A percentile compares a stretch with the other conserved stretches of the same genome.
Evolutionary conservation across 1,140 invertebrate genomes (phyloP).

Genomic region (Zaprionus inermis): DNA sequence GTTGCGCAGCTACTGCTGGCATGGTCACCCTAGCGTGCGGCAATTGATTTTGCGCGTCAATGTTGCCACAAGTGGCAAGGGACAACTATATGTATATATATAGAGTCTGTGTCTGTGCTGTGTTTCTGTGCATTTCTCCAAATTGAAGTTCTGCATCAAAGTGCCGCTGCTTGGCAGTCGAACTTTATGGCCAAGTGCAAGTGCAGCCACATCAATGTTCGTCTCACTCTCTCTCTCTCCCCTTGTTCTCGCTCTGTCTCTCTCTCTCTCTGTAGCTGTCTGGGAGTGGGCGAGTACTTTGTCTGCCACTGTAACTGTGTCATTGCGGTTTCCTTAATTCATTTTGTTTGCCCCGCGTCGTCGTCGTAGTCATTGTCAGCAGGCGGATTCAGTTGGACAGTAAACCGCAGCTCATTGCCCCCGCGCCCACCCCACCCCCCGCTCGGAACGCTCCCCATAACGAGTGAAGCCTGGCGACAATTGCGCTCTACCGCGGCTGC

Average conservation of each 20-base stretch:
- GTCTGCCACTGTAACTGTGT: slow-evolving; percentile 75
- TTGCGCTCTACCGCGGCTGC: slow-evolving; percentile 44
- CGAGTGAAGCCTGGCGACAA: slow-evolving; percentile 17
- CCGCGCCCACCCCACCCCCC: background rate
- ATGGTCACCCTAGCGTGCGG: background rate
- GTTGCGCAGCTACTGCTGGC: no score
- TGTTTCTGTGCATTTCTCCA: background rate
- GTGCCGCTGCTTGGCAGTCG: slow-evolving; percentile 33
- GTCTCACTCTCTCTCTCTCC: background rate
- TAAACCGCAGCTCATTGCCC: slow-evolving; percentile 51
- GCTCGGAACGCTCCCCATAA: background rate
- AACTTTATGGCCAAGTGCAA: slow-evolving; percentile 46
- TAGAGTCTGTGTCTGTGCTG: background rate
- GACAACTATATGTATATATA: background rate
- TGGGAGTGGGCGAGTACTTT: background rate
- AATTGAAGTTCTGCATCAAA: background rate
- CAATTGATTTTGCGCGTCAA: background rate
- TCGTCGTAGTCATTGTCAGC: slow-evolving; percentile 65
- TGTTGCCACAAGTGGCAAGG: background rate
- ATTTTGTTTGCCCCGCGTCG: slow-evolving; percentile 78
- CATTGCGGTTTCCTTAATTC: slow-evolving; percentile 81
- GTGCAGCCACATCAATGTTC: slow-evolving; percentile 18
- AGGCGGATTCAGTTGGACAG: slow-evolving; percentile 32
- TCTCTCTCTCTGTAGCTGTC: slow-evolving; percentile 16
- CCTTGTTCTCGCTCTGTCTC: background rate